Evolutionary conservation across 2,113 vertebrate genomes (phyloP), one percentile per base, ranked within the genome.

Genomic region (Ceuthmochares aereus): DNA sequence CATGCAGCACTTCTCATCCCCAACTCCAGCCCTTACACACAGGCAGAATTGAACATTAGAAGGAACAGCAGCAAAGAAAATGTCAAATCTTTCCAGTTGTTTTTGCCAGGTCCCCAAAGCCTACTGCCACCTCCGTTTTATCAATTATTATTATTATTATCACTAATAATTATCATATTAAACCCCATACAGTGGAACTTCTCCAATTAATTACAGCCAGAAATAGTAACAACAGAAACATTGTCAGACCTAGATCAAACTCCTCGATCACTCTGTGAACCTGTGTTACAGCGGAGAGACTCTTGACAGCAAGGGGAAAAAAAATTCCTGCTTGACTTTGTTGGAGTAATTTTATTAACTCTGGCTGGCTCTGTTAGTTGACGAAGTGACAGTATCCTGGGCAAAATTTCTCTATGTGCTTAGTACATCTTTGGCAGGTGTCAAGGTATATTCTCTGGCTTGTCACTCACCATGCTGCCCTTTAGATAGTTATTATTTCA

Each of bases 401-500:
- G 88, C 96, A 97, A 94, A 95, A 96, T 95, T 96, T 96, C 93
- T 94, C 4, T 91, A 93, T 90, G 90, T 96, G 95, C 91, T 97
- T 96, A 97, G 97, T 97, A 77, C 76, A 87, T 96, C 90, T 96
- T 96, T 97, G 95, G 95, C 97, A 98, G 97, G 98, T 97, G 98
- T 97, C 98, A 97, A 98, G 97, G 97, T 98, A 89, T 80, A 97
- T 97, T 97, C 96, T 93, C 96, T 92, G 94, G 83, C 96, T 97
- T 96, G 97, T 98, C 98, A 98, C 95, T 98, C 97, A 98, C 93
- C 10, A 14, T 21, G 92, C 94, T 96, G 97, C 97, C 97, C 95
- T 96, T 97, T 70, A 93, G 97, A 98, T 98, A 97, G 97, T 98
- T 98, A 98, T 98, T 98, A 98, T 98, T 98, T 98, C 97, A 98